These are phyloP conservation scores for Aphelocoma californica DNA, from an alignment of 2,797 vertebrate genomes.

Conservation along the genomic window DNA sequence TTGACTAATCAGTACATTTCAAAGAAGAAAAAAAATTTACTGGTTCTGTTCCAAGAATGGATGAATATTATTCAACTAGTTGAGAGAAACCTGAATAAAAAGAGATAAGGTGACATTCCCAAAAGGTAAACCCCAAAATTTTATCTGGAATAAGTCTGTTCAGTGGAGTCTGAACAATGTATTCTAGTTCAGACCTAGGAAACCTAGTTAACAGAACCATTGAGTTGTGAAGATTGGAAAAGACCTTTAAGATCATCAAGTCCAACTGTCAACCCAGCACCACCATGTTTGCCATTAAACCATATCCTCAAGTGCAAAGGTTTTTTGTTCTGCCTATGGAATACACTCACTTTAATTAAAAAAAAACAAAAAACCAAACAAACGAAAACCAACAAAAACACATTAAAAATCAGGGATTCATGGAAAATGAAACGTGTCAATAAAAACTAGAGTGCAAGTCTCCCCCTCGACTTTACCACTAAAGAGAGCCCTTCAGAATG, in stretches of 20 bases:
- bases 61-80: neutral
- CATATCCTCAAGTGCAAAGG: neutral
- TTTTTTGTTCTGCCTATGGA: neutral
- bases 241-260: neutral
- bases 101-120: neutral
- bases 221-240: neutral
- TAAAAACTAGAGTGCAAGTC: neutral
- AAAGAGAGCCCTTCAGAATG: neutral
- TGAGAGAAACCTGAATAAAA: neutral
- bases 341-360: neutral
- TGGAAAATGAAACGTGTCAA: neutral
- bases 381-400: neutral
- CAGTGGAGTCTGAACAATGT: neutral
- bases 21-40: neutral
- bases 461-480: neutral
- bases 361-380: neutral
- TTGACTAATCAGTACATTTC: neutral
- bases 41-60: neutral
- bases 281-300: neutral
- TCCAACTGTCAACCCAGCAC: neutral
- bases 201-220: neutral
- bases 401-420: neutral
- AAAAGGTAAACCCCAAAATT: neutral
- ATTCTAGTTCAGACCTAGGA: neutral
- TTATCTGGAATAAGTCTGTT: neutral